Base-by-base conservation (phyloP, 2,888 invertebrate species). In the Lacanobia oleracea region DNA sequence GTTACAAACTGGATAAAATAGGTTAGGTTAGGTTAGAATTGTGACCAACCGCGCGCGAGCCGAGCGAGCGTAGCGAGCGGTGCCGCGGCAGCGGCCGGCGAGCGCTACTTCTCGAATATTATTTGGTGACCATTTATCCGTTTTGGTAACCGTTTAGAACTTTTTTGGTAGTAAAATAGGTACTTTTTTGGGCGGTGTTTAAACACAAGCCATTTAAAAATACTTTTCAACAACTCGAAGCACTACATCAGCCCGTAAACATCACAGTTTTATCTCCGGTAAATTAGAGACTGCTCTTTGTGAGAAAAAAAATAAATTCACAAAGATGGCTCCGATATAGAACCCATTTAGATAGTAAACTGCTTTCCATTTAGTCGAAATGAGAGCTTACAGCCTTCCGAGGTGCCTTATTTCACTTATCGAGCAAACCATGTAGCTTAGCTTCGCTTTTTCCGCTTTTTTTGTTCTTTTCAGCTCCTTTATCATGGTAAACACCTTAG, bases 401-500 rank as follows among this genome's bases (percentile, higher is more conserved):
- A 74, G 72, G 77, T 79, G 81, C 85, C 85, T 88, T 86, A 85
- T 88, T 88, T 88, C 82, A 86, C 86, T 88, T 87, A 88, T 88
- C 88, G 85, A 80, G 75, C 69, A 67, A 77, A 69, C 59, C 27
- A 53, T 70, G 61, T 63, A 70, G 70, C 65, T 76, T 63, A 51
- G 66, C 57, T 45, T 48, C 53, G 69, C 71, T 75, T 81, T 86
- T 82, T 79, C 68, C 57, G 69, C 65, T 72, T 63, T 75, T 68
- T 85, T 79, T 66, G 69, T 54, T 78, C 62, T 69, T 62, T 65
- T 67, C 70, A 67, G 43, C 74, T 71, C 70, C 83, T 89, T 87
- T 88, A 88, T 89, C 87, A 88, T 88, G 89, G 85, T 86, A 86
- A 89, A 86, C 88, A 89, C 88, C 84, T 89, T 88, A 88, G 88